Base-by-base conservation (phyloP, 2,888 invertebrate species). In the Podotricha telesiphe region DNA sequence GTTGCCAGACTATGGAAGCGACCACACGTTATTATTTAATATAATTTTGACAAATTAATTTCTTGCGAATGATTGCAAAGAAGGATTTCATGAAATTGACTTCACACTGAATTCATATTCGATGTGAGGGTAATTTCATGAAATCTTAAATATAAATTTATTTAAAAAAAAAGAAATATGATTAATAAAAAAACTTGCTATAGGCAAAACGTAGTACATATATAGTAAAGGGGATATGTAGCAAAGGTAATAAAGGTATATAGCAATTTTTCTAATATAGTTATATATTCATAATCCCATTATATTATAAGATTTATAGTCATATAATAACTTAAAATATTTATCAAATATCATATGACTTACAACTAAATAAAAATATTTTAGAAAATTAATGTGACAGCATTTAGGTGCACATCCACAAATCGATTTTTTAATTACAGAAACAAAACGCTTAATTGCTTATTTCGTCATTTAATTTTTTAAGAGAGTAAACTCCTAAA, bases 391-490 rank as follows among this genome's bases (percentile, higher is more conserved):
- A 84, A 82, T 82, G 82, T 79, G 82, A 84, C 82, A 81, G 85
- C 87, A 82, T 79, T 62, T 48, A 63, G 75, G 64, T 66, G 78
- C 67, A 81, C 88, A 85, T 88, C 88, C 83, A 82, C 77, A 73
- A 74, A 71, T 72, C 74, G 72, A 77, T 75, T 74, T 37, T 61
- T 62, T 75, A 73, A 74, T 73, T 81, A 81, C 83, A 84, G 79
- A 78, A 81, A 78, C 80, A 79, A 79, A 75, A 74, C 74, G 71
- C 77, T 86, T 88, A 88, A 89, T 88, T 86, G 88, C 86, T 82
- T 86, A 85, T 89, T 86, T 84, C 80, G 76, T 81, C 85, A 86
- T 84, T 82, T 82, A 82, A 84, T 84, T 88, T 86, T 89, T 22
- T 40, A 45, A 47, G 65, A 68, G 63, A 59, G 28, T 45, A n/a